phyloP scores from a whole-genome alignment of 2,113 vertebrate species.

The Cervus canadensis region DNA sequence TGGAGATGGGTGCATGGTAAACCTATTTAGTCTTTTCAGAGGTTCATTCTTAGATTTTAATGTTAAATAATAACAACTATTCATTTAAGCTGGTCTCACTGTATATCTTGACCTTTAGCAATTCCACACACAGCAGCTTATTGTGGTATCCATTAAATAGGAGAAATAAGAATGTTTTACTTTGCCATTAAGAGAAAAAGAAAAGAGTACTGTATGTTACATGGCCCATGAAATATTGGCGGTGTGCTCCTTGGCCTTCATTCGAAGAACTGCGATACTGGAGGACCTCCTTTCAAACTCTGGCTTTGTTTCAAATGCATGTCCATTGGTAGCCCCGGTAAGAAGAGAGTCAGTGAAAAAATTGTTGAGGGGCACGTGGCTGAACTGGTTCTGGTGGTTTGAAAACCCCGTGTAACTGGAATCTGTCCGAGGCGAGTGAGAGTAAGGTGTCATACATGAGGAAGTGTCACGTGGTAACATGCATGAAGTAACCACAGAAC shows the following conservation, averaged over 20 bases:
- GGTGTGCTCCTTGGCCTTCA: constrained; percentile 99
- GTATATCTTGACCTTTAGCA: constrained; percentile 82
- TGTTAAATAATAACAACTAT: constrained; percentile 84
- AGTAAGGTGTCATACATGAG: constrained; percentile 94
- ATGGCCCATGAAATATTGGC: constrained; percentile 99
- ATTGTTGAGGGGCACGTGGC: constrained; percentile 95
- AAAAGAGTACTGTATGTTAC: constrained; percentile 82
- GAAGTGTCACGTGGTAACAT: constrained; percentile 95
- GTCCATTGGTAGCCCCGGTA: constrained; percentile 87
- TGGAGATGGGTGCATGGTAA: constrained; percentile 74
- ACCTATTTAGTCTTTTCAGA: constrained; percentile 74
- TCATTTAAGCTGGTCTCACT: constrained; percentile 79
- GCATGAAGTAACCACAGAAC: constrained; percentile 95
- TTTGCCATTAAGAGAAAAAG: constrained; percentile 72
- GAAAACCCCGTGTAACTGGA: constrained; percentile 94
- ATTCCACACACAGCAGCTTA: constrained; percentile 83
- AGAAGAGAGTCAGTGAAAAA: constrained; percentile 97
- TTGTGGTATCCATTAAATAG: constrained; percentile 85
- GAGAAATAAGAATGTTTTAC: constrained; percentile 77
- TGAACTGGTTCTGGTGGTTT: constrained; percentile 96
- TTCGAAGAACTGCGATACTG: constrained; percentile 97
- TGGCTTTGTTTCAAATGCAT: constrained; percentile 95
- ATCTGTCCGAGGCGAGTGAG: constrained; percentile 91
- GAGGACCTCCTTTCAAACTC: constrained; percentile 97
- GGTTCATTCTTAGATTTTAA: constrained; percentile 77